phyloP scores from a whole-genome alignment of 2,888 invertebrate species.

The Electrophaes corylata region DNA sequence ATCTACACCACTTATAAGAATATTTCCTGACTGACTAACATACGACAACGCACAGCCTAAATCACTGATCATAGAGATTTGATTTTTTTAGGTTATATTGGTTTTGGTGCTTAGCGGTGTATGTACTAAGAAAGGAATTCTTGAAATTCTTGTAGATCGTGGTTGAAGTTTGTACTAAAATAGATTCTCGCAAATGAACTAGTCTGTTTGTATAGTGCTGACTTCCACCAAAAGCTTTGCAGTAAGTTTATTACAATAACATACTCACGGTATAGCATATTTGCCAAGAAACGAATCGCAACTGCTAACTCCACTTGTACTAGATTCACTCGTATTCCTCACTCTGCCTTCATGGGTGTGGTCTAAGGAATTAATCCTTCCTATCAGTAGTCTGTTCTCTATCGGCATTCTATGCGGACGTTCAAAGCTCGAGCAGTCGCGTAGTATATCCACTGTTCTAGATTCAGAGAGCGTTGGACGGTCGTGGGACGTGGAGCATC shows the following conservation, averaged over 20 bases:
- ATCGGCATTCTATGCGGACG: slow-evolving; percentile 53
- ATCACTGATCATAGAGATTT: too few species aligned
- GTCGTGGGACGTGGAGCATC: slow-evolving; percentile 82
- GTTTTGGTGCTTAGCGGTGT: too few species aligned
- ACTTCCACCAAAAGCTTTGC: too few species aligned
- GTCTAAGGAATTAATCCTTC: slow-evolving; percentile 73
- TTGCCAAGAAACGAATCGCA: slow-evolving; percentile 89
- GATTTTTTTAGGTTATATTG: too few species aligned
- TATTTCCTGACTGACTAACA: too few species aligned
- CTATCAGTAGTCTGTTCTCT: slow-evolving; percentile 63
- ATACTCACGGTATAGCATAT: slow-evolving; percentile 83
- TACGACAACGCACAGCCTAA: too few species aligned
- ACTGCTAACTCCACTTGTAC: slow-evolving; percentile 92
- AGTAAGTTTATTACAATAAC: not conserved
- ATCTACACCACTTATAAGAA: too few species aligned
- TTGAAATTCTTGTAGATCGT: too few species aligned
- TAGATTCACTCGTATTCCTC: slow-evolving; percentile 87
- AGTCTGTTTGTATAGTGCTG: too few species aligned
- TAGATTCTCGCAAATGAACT: too few species aligned
- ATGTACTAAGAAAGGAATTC: too few species aligned
- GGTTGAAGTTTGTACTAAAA: too few species aligned
- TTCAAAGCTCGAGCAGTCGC: slow-evolving; percentile 69
- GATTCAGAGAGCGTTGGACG: slow-evolving; percentile 88
- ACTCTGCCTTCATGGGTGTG: slow-evolving; percentile 73
- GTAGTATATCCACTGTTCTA: slow-evolving; percentile 86